Evolutionary conservation across 92 coral and sea anemone genomes (phyloP).

Genomic region (Phenganax subtilis): DNA sequence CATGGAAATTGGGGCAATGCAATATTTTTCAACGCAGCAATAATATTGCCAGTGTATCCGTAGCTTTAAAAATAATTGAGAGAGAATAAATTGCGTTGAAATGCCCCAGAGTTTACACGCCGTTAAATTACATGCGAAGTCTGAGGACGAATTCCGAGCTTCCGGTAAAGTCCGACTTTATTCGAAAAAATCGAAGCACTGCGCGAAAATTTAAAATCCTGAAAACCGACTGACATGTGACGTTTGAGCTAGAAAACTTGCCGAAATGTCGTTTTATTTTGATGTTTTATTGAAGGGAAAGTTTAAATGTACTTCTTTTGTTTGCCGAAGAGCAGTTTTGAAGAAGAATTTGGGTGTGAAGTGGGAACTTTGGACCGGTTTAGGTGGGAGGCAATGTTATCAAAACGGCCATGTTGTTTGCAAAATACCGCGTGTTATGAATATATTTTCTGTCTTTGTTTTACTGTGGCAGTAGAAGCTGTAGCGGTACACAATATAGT

Average conservation of each 20-base stretch:
- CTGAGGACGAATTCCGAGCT: not conserved
- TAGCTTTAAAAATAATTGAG: too few relatives aligned
- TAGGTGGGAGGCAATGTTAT: not conserved
- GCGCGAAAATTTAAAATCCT: constrained; percentile 16
- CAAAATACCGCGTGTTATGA: too few relatives aligned
- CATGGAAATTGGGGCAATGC: too few relatives aligned
- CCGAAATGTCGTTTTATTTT: not conserved
- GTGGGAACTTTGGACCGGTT: not conserved
- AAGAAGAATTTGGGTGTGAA: not conserved
- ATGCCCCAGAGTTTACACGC: constrained; percentile 5
- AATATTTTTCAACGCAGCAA: too few relatives aligned
- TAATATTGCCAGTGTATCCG: too few relatives aligned
- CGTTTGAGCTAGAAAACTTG: not conserved
- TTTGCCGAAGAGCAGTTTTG: not conserved
- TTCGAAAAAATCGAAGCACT: not conserved
- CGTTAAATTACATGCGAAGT: not conserved
- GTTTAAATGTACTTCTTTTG: not conserved
- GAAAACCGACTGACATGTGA: not conserved
- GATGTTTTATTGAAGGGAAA: not conserved
- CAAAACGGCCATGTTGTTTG: too few relatives aligned
- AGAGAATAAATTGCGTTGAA: not conserved
- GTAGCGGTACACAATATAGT: too few relatives aligned
- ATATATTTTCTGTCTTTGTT: too few relatives aligned
- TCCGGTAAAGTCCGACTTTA: not conserved
- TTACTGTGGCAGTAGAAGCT: too few relatives aligned